A percentile compares a stretch with the other conserved stretches of the same genome.
Evolutionary conservation across 2,888 invertebrate species (phyloP).

Genomic region (Chaetoderma sp.): DNA sequence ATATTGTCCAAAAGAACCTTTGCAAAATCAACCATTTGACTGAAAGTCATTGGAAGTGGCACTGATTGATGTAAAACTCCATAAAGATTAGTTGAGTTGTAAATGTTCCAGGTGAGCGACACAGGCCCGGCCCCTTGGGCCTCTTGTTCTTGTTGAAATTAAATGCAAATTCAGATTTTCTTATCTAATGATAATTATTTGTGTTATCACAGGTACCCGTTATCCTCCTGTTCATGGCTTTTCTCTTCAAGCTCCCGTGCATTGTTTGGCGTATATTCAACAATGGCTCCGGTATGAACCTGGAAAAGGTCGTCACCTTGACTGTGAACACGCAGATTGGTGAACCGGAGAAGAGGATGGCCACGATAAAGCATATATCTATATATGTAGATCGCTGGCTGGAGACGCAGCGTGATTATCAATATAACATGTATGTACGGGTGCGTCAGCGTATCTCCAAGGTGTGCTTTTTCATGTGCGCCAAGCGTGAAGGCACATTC

Average conservation of each 20-base stretch:
- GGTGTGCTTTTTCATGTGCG: conserved; percentile 53
- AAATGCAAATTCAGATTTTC: too few species aligned
- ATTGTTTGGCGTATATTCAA: conserved; percentile 70
- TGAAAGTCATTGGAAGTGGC: too few species aligned
- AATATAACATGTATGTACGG: conserved; percentile 48
- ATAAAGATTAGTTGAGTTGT: too few species aligned
- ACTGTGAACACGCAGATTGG: conserved; percentile 48
- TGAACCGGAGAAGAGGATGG: conserved; percentile 46
- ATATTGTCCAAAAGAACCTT: too few species aligned
- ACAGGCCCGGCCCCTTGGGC: too few species aligned
- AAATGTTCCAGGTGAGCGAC: too few species aligned
- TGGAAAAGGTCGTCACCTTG: conserved; percentile 57
- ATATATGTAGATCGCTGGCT: conserved; percentile 55
- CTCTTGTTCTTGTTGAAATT: too few species aligned
- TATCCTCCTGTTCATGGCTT: conserved; percentile 71
- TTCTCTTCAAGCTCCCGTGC: conserved; percentile 71
- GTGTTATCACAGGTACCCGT: too few species aligned
- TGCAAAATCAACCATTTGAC: too few species aligned
- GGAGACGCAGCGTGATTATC: conserved; percentile 51
- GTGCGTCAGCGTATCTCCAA: conserved; percentile 48
- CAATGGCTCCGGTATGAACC: conserved; percentile 56
- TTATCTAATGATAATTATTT: too few species aligned
- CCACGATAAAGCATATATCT: conserved; percentile 47
- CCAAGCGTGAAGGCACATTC: conserved; percentile 58
- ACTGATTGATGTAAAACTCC: too few species aligned